Evolutionary conservation across 2,888 invertebrate species (phyloP).

Genomic region (Nysson spinosus): DNA sequence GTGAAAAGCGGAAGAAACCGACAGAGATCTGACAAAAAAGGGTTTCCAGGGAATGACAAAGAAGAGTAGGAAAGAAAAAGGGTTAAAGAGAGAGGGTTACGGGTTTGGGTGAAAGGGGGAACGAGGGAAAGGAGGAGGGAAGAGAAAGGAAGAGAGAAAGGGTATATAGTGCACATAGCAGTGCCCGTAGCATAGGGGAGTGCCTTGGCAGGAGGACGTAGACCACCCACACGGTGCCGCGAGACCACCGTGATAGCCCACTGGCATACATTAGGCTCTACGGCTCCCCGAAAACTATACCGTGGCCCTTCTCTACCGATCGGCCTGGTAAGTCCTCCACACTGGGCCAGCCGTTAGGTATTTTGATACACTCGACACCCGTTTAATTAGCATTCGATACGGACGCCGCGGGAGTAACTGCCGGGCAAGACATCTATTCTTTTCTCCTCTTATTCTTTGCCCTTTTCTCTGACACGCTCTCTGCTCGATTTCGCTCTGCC

Average conservation of each 20-base stretch:
- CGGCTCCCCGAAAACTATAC: constrained; percentile 73
- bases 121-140: constrained; percentile 5
- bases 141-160: constrained; percentile 42
- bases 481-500: constrained; percentile 39
- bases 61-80: not conserved
- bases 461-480: constrained; percentile 39
- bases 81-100: not conserved
- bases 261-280: constrained; percentile 77
- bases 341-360: constrained; percentile 70
- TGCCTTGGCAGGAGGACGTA: constrained; percentile 75
- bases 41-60: too few species aligned
- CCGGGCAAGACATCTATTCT: constrained; percentile 44
- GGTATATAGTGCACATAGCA: constrained; percentile 70
- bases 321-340: constrained; percentile 58
- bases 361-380: constrained; percentile 76
- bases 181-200: constrained; percentile 69
- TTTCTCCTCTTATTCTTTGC: constrained; percentile 23
- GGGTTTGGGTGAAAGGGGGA: constrained; percentile 12
- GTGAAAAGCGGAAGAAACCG: not conserved
- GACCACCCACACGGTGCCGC: constrained; percentile 77
- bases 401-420: constrained; percentile 66
- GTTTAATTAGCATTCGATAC: constrained; percentile 76
- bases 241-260: constrained; percentile 77
- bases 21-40: too few species aligned
- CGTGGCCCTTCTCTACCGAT: constrained; percentile 56